Base-by-base conservation (phyloP, 2,888 invertebrate genomes). In the Melolontha melolontha region DNA sequence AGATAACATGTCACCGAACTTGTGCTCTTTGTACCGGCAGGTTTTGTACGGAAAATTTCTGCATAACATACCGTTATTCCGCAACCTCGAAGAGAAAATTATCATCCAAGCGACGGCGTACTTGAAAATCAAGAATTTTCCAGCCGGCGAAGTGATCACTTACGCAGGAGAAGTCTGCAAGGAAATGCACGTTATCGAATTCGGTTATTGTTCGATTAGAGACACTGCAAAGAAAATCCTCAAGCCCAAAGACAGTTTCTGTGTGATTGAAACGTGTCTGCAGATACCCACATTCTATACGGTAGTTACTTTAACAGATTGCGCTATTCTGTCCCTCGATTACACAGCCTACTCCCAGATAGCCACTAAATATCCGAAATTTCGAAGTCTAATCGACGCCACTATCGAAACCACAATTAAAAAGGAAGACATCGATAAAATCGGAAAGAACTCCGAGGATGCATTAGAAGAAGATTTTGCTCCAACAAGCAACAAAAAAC, bases 311-410 rank as follows among this genome's bases (percentile, higher is more conserved):
- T 44, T 70, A 6, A 74, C 76, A 1, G 72, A 75, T 66, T 73
- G 74, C 51, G 64, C 67, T n/a, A 51, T 74, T 5, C 29, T 74
- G 4, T 66, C 68, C 6, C 41, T 74, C 6, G 51, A 64, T 11
- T 65, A 68, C 16, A 66, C 27, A 11, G 63, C 68, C 5, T 71
- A 69, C 47, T 57, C 69, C 8, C 40, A 64, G 27, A 72, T 84
- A 14, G 41, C 83, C 22, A 75, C 80, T 17, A 50, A 44, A 16
- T 52, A 66, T 54, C 75, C 85, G 55, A 85, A 86, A 77, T 71
- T 75, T 1, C 77, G 85, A 66, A 83, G 84, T 70, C 84, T 84
- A 66, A 63, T 85, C 4, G 85, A 85, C 68, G 72, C 51, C 10
- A 66, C 62, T 7, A 49, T 68, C 4, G 11, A 44, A 10, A 41